These are phyloP conservation scores for Oreohelix idahoensis DNA, from an alignment of 1,140 invertebrate genomes.

Conservation along the genomic window DNA sequence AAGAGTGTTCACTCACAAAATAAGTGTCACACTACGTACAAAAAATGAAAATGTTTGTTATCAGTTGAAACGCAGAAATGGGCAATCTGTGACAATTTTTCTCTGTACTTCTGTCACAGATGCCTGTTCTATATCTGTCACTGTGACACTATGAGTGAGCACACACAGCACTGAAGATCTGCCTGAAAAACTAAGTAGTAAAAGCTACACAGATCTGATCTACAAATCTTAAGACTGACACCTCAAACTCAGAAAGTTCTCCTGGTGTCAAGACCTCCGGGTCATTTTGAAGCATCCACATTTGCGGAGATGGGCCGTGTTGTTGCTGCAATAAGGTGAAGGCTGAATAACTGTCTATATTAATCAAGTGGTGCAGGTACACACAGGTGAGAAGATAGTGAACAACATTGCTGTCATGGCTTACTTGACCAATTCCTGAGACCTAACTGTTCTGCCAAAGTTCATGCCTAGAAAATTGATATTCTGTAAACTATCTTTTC, in stretches of 20 bases:
- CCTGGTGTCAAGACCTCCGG: background rate
- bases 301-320: background rate
- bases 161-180: background rate
- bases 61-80: background rate
- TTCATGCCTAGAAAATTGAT: no score
- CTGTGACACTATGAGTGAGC: no score
- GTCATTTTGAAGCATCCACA: background rate
- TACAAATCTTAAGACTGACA: background rate
- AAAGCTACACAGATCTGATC: background rate
- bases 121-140: background rate
- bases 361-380: slow-evolving; percentile 12
- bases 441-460: background rate
- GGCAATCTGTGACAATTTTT: background rate
- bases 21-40: no score
- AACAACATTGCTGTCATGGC: background rate
- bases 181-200: background rate
- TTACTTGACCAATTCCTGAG: background rate
- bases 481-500: no score
- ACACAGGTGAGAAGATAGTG: background rate
- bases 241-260: slow-evolving; percentile 1
- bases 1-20: no score
- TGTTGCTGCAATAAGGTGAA: slow-evolving; percentile 2
- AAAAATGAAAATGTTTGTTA: background rate
- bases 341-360: background rate
- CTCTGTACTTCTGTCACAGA: background rate